These are phyloP conservation scores for Orientallactaga sibirica DNA, from an alignment of 2,797 vertebrate species.

Conservation along the genomic window DNA sequence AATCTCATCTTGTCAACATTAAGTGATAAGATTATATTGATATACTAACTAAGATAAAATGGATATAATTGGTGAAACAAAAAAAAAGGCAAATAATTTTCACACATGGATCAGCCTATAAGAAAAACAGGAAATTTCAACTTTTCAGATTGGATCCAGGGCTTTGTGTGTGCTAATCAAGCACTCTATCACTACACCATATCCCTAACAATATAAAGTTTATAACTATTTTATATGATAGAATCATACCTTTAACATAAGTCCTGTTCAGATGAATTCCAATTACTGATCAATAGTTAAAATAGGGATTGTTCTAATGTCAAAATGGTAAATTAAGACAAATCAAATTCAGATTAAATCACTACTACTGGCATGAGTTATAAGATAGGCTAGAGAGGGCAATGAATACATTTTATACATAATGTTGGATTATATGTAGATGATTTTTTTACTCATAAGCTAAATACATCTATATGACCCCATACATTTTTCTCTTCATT, in stretches of 20 bases:
- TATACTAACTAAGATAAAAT: slow-evolving; percentile 23
- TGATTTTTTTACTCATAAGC: no score
- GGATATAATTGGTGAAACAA: background rate
- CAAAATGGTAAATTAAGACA: background rate
- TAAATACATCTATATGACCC: no score
- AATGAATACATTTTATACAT: background rate
- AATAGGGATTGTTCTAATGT: background rate
- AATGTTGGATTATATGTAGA: background rate
- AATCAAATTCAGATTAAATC: background rate
- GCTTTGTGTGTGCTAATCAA: no score
- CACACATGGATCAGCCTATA: background rate
- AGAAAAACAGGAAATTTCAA: background rate
- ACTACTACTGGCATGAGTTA: background rate
- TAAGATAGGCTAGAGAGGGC: background rate
- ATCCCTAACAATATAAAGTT: no score
- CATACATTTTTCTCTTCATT: no score
- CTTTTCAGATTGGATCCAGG: background rate
- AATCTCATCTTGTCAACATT: background rate
- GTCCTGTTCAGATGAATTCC: background rate
- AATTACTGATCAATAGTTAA: background rate
- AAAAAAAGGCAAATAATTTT: background rate
- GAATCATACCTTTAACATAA: background rate
- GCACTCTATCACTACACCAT: no score
- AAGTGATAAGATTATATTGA: background rate
- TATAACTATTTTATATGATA: background rate